A percentile compares a stretch with the other conserved stretches of the same genome.
Evolutionary conservation across 2,888 invertebrate genomes (phyloP).

Genomic region (Byasa hedistus): DNA sequence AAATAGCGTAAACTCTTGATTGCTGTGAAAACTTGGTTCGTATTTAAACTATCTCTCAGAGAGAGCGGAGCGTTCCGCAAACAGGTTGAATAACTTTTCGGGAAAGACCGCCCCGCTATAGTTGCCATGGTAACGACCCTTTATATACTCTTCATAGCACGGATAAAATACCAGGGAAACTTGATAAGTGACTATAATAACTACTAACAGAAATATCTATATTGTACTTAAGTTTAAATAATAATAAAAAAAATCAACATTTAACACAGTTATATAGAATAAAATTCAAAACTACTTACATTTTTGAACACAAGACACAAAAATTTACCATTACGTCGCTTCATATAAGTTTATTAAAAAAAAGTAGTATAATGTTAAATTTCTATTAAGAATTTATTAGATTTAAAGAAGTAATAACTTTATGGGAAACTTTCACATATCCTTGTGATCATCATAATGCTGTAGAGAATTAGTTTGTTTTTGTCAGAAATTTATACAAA

Average conservation of each 20-base stretch:
- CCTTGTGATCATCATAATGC: background rate
- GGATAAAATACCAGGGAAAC: background rate
- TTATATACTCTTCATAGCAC: constrained; percentile 7
- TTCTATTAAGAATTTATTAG: background rate
- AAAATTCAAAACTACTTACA: too few species aligned
- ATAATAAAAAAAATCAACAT: background rate
- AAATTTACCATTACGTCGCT: too few species aligned
- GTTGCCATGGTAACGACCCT: constrained; percentile 12
- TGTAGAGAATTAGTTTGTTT: background rate
- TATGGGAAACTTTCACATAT: background rate
- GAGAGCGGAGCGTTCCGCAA: constrained; percentile 16
- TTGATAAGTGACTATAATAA: background rate
- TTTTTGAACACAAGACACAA: too few species aligned
- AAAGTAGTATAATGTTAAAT: too few species aligned
- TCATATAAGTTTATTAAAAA: too few species aligned
- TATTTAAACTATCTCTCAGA: constrained; percentile 25
- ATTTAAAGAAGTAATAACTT: background rate
- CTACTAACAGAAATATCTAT: background rate
- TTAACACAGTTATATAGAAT: too few species aligned
- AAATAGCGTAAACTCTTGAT: constrained; percentile 20
- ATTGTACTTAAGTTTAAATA: background rate
- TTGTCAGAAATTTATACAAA: background rate
- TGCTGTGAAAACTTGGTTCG: constrained; percentile 23
- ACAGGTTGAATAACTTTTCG: constrained; percentile 20
- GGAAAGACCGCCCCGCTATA: constrained; percentile 8